Conservation (phyloP, 2,888 invertebrate genomes). For the Metopia argyrocephala region DNA sequence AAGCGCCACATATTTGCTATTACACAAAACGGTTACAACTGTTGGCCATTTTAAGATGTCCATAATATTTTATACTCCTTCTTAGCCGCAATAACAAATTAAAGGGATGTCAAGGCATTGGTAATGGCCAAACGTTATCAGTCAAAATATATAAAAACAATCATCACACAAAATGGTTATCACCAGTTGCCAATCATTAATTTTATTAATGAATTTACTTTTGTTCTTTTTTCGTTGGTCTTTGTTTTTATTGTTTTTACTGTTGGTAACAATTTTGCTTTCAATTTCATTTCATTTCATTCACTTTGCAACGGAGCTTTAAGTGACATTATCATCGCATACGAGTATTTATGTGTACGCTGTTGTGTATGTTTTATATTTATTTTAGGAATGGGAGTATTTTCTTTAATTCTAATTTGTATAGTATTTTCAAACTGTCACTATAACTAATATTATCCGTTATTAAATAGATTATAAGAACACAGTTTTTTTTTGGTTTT, state of each 20-base stretch:
- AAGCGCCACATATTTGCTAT: conserved; percentile 32
- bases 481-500: not conserved
- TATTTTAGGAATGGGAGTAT: not conserved
- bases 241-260: not conserved
- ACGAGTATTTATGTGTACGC: not conserved
- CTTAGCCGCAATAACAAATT: not conserved
- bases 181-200: conserved; percentile 48
- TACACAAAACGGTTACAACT: conserved; percentile 45
- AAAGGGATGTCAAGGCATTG: conserved; percentile 20
- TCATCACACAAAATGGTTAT: conserved; percentile 25
- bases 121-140: conserved; percentile 49
- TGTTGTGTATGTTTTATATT: not conserved
- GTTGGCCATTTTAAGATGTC: not conserved
- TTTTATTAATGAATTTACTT: conserved; percentile 58
- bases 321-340: not conserved
- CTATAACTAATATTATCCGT: not conserved
- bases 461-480: not conserved
- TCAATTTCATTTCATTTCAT: not conserved
- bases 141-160: conserved; percentile 34
- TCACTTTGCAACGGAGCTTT: not conserved
- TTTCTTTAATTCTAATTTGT: not conserved
- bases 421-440: not conserved
- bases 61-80: conserved; percentile 44
- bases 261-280: not conserved
- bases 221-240: not conserved